Conservation (phyloP, 2,113 vertebrate species). For the Falco punctatus region DNA sequence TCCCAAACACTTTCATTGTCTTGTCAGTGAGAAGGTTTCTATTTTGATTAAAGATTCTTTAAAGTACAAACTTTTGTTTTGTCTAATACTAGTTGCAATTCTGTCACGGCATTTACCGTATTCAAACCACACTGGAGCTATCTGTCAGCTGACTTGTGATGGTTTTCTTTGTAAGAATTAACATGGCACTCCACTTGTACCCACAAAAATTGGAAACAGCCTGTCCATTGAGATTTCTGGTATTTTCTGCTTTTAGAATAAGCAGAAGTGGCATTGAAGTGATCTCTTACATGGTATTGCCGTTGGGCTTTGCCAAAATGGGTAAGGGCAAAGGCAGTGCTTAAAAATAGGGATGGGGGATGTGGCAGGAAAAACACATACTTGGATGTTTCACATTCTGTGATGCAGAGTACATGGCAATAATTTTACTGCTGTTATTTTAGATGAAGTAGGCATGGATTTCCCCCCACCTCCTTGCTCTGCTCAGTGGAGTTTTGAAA, state of each 20-base stretch:
- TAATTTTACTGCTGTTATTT: not conserved
- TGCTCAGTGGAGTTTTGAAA: not conserved
- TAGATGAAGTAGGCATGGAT: not conserved
- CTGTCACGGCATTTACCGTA: not conserved
- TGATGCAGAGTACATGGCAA: not conserved
- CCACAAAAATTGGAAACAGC: not conserved
- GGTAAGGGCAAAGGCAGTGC: not conserved
- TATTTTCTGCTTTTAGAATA: not conserved
- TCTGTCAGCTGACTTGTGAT: not conserved
- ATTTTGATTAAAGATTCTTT: not conserved
- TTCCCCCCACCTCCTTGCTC: not conserved
- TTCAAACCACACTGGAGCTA: not conserved
- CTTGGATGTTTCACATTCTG: constrained; percentile 6
- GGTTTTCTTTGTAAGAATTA: not conserved
- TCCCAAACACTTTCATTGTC: not conserved
- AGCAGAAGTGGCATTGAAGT: not conserved
- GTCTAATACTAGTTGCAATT: not conserved
- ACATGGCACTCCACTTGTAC: not conserved
- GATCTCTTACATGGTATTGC: not conserved
- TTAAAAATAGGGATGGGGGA: constrained; percentile 40
- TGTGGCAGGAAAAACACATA: not conserved
- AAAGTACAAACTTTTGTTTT: not conserved
- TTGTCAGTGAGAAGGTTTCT: not conserved
- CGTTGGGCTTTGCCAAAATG: not conserved
- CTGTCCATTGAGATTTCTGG: not conserved